Evolutionary conservation across 2,888 invertebrate genomes (phyloP).

Genomic region (Nomada hirtipes): DNA sequence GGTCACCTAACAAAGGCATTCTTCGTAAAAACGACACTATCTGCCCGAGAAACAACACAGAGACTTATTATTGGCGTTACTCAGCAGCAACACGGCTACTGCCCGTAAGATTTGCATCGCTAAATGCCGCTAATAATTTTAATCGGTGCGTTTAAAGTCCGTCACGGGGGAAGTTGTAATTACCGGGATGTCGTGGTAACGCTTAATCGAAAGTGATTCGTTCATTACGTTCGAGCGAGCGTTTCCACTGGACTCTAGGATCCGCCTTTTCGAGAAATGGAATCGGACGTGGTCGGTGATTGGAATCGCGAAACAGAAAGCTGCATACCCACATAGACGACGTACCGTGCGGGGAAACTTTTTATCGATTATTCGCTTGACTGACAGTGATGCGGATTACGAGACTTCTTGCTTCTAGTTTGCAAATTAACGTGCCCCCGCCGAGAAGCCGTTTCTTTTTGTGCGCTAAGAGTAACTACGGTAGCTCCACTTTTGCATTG

Average conservation of each 20-base stretch:
- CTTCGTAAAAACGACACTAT: not conserved
- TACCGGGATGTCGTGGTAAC: not conserved
- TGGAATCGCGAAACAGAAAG: not conserved
- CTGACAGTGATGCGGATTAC: slow-evolving; percentile 28
- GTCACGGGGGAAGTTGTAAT: slow-evolving; percentile 29
- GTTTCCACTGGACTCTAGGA: slow-evolving; percentile 39
- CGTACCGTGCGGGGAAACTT: not conserved
- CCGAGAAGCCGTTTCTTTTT: not conserved
- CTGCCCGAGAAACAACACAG: not conserved
- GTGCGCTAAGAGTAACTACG: not conserved
- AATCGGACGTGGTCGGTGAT: slow-evolving; percentile 17
- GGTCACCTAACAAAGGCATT: not conserved
- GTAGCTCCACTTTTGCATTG: no score
- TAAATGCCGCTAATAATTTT: slow-evolving; percentile 25
- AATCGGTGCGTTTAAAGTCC: slow-evolving; percentile 14
- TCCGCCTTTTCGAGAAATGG: slow-evolving; percentile 43
- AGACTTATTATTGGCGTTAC: not conserved
- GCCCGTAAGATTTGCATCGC: not conserved
- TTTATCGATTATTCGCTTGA: slow-evolving; percentile 32
- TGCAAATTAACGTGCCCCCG: not conserved
- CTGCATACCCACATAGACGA: not conserved
- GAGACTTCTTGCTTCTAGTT: slow-evolving; percentile 9
- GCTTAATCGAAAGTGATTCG: slow-evolving; percentile 52
- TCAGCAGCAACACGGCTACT: not conserved
- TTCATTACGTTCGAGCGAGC: slow-evolving; percentile 35